Evolutionary conservation across 2,797 vertebrate species (phyloP).

Genomic region (Dallia pectoralis): DNA sequence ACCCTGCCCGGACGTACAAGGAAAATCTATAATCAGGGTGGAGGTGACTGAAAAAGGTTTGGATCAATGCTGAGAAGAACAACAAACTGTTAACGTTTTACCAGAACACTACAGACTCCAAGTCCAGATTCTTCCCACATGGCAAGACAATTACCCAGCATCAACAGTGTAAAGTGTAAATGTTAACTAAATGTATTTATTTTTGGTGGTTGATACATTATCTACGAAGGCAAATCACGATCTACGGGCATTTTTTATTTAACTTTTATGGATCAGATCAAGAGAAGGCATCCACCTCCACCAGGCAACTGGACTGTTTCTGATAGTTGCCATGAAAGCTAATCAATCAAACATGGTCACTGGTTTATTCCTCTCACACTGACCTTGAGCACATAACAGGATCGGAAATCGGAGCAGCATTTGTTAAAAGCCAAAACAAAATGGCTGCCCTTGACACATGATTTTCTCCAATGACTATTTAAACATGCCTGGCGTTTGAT

Average conservation of each 20-base stretch:
- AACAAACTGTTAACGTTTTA: background rate
- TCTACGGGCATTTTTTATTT: no score
- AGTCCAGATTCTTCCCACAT: no score
- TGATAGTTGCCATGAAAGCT: background rate
- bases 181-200: no score
- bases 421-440: constrained; percentile 10
- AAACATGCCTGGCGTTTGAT: constrained; percentile 9
- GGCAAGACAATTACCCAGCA: no score
- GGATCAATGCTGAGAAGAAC: background rate
- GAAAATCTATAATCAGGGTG: background rate
- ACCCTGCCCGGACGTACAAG: background rate
- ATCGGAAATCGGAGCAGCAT: background rate
- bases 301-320: no score
- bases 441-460: background rate
- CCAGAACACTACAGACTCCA: no score
- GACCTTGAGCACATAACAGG: background rate
- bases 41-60: background rate
- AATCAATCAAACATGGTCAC: background rate
- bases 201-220: no score
- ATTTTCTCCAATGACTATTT: background rate
- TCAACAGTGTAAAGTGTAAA: no score
- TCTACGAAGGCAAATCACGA: no score
- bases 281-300: no score
- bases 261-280: no score
- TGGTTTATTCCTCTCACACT: background rate